Evolutionary conservation across 2,888 invertebrate species (phyloP), one percentile per base, ranked within the genome.

Genomic region (Dynastes tityus): DNA sequence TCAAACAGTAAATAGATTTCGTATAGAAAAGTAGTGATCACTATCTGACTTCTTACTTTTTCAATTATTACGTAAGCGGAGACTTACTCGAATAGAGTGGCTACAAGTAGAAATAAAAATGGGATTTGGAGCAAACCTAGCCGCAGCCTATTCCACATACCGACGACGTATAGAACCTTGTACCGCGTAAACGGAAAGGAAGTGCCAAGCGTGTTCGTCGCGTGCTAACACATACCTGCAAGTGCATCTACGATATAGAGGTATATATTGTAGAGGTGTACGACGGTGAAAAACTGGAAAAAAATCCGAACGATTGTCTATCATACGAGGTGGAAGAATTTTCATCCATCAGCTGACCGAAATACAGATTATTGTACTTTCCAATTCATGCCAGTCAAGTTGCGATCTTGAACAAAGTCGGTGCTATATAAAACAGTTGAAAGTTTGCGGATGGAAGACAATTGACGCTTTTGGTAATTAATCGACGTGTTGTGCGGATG

Each of bases 261-360:
- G 63, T 32, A 63, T 32, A 63, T 22, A 55, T 22, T 11, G 11
- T 11, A 45, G 55, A 22, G 67, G 6, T 40, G 67, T 32, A 51
- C 73, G 37, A 58, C 40, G 40, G 55, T 73, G 73, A 58, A 73
- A 73, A 73, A 73, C 51, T 40, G 73, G 37, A 22, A 73, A 73
- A 73, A 73, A 73, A 70, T 51, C 64, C 37, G 45, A 32, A n/a
- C 73, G 22, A 73, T 73, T 73, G 73, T 73, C 58, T 58, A 73
- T 73, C 73, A 61, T 13, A n/a, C 40, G 67, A 73, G 27, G 73
- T 73, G 58, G 73, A 55, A 73, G 40, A 73, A 73, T 73, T 73
- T 73, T 58, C 73, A 73, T 73, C 58, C 37, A 71, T 73, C 73
- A 73, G 73, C 73, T 73, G 73, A 73, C 73, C 73, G 73, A 73